These are phyloP conservation scores for Cyclina sinensis DNA, from an alignment of 1,140 invertebrate species.

Conservation along the genomic window DNA sequence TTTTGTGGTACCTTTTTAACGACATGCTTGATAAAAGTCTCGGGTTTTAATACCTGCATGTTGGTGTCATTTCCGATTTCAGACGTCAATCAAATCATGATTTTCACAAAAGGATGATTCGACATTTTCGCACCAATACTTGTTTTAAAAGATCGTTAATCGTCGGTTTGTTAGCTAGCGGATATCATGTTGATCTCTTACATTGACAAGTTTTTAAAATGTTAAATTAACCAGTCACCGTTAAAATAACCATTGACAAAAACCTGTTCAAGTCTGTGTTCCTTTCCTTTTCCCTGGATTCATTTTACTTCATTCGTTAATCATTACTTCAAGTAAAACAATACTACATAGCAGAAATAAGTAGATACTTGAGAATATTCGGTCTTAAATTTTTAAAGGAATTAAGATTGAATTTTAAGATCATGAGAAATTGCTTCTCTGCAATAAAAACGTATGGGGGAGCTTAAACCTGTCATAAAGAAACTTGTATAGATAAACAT, in stretches of 20 bases:
- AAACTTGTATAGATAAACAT: too few species aligned
- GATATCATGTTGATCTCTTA: conserved; percentile 5
- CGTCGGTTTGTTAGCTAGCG: neutral
- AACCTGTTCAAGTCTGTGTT: too few species aligned
- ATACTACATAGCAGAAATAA: too few species aligned
- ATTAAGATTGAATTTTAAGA: too few species aligned
- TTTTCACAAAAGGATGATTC: conserved; percentile 12
- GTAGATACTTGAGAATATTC: too few species aligned
- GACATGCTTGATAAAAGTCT: conserved; percentile 13
- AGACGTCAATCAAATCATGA: conserved; percentile 24
- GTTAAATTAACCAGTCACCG: conserved; percentile 7
- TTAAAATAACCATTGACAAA: neutral
- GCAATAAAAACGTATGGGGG: too few species aligned
- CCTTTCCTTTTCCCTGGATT: too few species aligned
- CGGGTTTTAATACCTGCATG: conserved; percentile 11
- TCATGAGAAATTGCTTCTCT: too few species aligned
- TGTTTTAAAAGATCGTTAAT: conserved; percentile 1
- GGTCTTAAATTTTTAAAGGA: too few species aligned
- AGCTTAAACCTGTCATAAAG: too few species aligned
- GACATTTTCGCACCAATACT: conserved; percentile 4
- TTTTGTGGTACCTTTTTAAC: neutral
- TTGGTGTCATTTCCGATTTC: conserved; percentile 10
- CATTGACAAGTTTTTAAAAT: conserved; percentile 3
- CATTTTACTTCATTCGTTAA: too few species aligned
- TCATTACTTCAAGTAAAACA: too few species aligned